Conservation (phyloP, 1,140 invertebrate species). For the Rhyacophila brunnea region DNA sequence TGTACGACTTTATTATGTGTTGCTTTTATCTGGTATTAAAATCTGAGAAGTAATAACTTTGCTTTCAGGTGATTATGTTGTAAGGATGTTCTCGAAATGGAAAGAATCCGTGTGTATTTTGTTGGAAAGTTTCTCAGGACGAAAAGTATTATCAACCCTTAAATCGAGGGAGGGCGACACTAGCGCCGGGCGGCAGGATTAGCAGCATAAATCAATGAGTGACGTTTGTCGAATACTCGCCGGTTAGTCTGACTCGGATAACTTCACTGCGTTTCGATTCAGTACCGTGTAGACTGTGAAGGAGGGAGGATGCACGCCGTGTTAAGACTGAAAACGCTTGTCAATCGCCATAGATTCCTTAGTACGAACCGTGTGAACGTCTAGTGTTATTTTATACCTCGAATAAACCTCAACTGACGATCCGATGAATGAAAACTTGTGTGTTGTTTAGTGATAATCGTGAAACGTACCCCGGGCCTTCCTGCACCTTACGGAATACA, state of each 20-base stretch:
- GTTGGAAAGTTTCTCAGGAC: too few species aligned
- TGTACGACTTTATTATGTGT: too few species aligned
- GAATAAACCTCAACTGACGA: constrained; percentile 2
- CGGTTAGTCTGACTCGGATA: too few species aligned
- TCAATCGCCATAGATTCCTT: constrained; percentile 14
- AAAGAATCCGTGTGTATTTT: too few species aligned
- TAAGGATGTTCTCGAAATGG: too few species aligned
- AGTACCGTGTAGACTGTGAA: constrained; percentile 18
- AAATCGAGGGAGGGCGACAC: constrained; percentile 2
- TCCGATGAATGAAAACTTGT: constrained; percentile 17
- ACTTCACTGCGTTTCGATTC: not conserved
- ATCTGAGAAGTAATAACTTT: too few species aligned
- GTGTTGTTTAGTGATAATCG: constrained; percentile 11
- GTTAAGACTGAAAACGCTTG: not conserved
- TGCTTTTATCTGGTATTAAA: too few species aligned
- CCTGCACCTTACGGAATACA: constrained; percentile 6
- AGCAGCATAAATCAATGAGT: constrained; percentile 33
- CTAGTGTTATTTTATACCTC: constrained; percentile 5
- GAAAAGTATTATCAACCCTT: constrained; percentile 7
- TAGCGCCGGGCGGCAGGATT: constrained; percentile 15
- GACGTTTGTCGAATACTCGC: constrained; percentile 16
- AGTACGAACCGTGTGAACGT: not conserved
- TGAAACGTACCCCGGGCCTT: constrained; percentile 2
- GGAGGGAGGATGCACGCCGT: constrained; percentile 1
- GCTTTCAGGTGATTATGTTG: too few species aligned